phyloP scores from a whole-genome alignment of 2,113 vertebrate genomes.

The Leiothrix lutea region DNA sequence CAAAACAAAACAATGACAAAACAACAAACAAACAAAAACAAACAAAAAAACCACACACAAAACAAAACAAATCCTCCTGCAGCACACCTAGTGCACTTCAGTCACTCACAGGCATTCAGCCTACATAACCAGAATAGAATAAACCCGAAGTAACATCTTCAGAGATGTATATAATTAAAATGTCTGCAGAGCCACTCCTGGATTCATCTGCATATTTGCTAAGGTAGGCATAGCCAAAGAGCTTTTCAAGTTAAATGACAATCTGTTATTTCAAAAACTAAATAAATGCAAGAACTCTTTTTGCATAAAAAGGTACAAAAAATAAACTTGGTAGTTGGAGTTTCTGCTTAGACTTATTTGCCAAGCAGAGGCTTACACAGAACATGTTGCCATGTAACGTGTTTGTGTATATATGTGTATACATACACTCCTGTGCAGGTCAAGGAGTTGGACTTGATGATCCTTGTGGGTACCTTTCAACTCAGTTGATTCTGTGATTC shows the following conservation, averaged over 20 bases:
- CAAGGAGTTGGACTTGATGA: not conserved
- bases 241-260: not conserved
- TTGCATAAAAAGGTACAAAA: not conserved
- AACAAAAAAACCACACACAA: not conserved
- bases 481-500: not conserved
- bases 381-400: not conserved
- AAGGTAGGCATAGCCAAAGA: not conserved
- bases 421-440: not conserved
- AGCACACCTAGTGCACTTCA: not conserved
- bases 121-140: not conserved
- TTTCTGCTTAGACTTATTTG: not conserved
- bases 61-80: not conserved
- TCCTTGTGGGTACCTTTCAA: not conserved
- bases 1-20: not conserved
- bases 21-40: not conserved
- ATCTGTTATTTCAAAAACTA: not conserved
- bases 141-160: not conserved
- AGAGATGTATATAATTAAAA: not conserved
- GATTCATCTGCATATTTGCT: not conserved
- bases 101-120: not conserved
- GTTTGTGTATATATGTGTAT: not conserved
- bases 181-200: not conserved
- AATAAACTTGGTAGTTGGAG: not conserved
- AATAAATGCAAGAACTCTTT: not conserved
- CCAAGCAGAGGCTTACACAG: not conserved